These are phyloP conservation scores for Mythimna loreyi DNA, from an alignment of 2,888 invertebrate genomes.

Conservation along the genomic window DNA sequence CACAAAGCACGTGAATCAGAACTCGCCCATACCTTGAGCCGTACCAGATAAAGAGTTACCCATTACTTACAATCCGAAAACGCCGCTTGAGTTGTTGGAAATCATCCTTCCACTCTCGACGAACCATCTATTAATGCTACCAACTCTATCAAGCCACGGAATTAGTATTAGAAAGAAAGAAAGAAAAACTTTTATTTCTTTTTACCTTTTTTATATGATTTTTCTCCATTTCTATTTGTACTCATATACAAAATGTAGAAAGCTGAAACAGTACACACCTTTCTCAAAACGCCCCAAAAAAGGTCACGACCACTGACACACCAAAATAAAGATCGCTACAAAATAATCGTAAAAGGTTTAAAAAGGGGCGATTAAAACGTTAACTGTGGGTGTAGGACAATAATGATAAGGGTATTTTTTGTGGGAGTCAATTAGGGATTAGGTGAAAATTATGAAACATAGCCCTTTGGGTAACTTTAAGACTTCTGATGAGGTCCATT, in stretches of 20 bases:
- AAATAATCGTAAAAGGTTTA: conserved; percentile 23
- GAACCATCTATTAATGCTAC: not conserved
- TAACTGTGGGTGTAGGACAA: conserved; percentile 4
- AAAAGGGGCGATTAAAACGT: conserved; percentile 16
- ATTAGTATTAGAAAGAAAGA: too few species aligned
- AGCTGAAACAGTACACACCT: conserved; percentile 18
- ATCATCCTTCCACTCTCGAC: too few species aligned
- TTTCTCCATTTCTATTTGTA: not conserved
- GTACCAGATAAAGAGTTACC: too few species aligned
- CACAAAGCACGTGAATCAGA: too few species aligned
- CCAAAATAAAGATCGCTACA: conserved; percentile 14
- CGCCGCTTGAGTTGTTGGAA: too few species aligned
- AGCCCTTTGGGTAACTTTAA: too few species aligned
- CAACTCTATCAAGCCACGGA: not conserved
- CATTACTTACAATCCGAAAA: too few species aligned
- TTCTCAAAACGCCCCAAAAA: conserved; percentile 15
- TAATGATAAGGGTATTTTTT: conserved; percentile 6
- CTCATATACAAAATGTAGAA: conserved; percentile 31
- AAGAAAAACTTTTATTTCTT: too few species aligned
- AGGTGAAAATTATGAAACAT: too few species aligned
- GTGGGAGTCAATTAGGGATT: conserved; percentile 1
- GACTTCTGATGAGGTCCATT: too few species aligned
- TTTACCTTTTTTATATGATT: too few species aligned
- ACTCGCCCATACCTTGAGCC: too few species aligned
- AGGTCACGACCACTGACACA: conserved; percentile 24